Evolutionary conservation across 2,888 invertebrate species (phyloP), one percentile per base, ranked within the genome.

Genomic region (Protophormia terraenovae): DNA sequence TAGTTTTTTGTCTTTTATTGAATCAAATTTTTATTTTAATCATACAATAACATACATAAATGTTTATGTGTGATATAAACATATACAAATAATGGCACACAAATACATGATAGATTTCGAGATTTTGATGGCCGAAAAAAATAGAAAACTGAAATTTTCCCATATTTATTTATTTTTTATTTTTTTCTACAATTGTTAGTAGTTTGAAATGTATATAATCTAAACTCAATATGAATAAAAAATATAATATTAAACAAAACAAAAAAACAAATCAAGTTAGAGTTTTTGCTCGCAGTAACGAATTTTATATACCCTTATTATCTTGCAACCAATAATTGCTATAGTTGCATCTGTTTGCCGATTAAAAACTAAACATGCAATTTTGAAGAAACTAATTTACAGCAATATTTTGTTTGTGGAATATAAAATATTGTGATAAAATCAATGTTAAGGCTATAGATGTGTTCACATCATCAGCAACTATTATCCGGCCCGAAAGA

Each of bases 31-130:
- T 71, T 29, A 71, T 32, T 71, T 62, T 53, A 62, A 53, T 62
- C 41, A 71, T 62, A 79, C 62, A 60, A 41, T 64, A 64, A 24
- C 64, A 29, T 32, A 41, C 29, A 71, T 53, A 71, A 79, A 71
- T 62, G 29, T 62, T 41, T 29, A 32, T 76, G 8, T 3, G 29
- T 14, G 50, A 62, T 32, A 53, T 64, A 64, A 64, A 45, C 55
- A 24, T 22, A n/a, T 16, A 55, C 24, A 55, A 55, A 55, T 55
- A 55, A 27, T 19, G 55, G 12, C 16, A 22, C 32, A 66, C 27
- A 55, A 58, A 45, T 14, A 77, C n/a, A 55, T 55, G 64, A 66
- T 55, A 66, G 41, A 66, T 66, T 66, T 29, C 10, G 55, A 60
- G 10, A 50, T 71, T n/a, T 29, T 38, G 27, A 71, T 67, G 45